phyloP scores from a whole-genome alignment of 2,888 invertebrate genomes.

The Ecdyonurus torrentis region DNA sequence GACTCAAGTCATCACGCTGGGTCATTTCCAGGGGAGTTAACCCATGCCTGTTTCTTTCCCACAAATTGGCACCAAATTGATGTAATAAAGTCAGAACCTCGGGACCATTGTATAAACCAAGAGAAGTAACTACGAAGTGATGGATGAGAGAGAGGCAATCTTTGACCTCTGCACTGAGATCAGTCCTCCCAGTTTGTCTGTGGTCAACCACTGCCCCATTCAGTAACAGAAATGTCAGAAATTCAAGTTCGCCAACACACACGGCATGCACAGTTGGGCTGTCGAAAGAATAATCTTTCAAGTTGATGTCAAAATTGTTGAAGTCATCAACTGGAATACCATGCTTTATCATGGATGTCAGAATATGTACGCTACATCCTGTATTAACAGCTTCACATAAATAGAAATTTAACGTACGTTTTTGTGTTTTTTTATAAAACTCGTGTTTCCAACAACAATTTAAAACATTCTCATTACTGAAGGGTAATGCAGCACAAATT shows the following conservation, averaged over 20 bases:
- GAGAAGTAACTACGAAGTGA: background rate
- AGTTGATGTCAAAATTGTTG: background rate
- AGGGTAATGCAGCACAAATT: too few species aligned
- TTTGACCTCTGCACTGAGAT: background rate
- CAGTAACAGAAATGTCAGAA: background rate
- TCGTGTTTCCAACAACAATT: too few species aligned
- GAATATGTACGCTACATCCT: too few species aligned
- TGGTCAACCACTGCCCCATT: background rate
- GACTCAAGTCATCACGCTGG: background rate
- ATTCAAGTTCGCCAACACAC: background rate
- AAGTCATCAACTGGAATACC: background rate
- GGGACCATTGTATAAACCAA: too few species aligned
- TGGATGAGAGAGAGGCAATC: background rate
- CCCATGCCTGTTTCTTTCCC: background rate
- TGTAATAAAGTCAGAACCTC: background rate
- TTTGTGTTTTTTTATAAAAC: too few species aligned
- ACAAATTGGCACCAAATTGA: slow-evolving; percentile 1
- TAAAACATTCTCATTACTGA: too few species aligned
- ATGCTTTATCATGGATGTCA: background rate
- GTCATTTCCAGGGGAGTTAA: background rate
- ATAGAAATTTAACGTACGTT: too few species aligned
- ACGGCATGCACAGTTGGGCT: background rate
- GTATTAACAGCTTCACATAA: too few species aligned
- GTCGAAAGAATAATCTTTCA: background rate
- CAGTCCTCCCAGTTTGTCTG: background rate